Percentiles rank a stretch among this genome's conserved stretches.
These are phyloP conservation scores for Desoria tigrina DNA, from an alignment of 2,888 invertebrate species.

Conservation along the genomic window DNA sequence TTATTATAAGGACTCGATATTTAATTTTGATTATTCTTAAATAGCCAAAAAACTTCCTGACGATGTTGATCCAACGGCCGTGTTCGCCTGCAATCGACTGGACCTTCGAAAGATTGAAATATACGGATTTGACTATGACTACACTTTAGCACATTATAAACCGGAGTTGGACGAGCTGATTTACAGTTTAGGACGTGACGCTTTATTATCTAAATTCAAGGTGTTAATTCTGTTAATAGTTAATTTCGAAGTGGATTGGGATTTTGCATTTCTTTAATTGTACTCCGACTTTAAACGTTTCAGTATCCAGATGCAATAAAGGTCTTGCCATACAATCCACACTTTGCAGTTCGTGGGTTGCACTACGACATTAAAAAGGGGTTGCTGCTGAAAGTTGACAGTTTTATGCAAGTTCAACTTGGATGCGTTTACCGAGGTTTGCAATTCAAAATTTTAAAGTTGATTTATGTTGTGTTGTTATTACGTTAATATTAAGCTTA, in stretches of 20 bases:
- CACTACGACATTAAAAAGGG: conserved; percentile 98
- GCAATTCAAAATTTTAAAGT: background rate
- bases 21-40: conserved; percentile 26
- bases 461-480: background rate
- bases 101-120: conserved; percentile 87
- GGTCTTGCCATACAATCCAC: conserved; percentile 81
- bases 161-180: conserved; percentile 83
- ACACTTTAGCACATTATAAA: conserved; percentile 93
- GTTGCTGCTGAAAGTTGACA: conserved; percentile 87
- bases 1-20: conserved; percentile 24
- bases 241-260: conserved; percentile 16
- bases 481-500: background rate
- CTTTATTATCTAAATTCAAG: conserved; percentile 82
- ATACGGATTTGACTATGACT: conserved; percentile 98
- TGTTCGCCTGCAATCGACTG: conserved; percentile 95
- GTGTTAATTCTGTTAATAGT: conserved; percentile 60
- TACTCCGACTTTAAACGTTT: conserved; percentile 56
- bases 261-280: too few relatives aligned
- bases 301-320: conserved; percentile 84
- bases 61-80: conserved; percentile 81
- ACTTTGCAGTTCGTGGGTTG: conserved; percentile 91
- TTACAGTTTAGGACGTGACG: conserved; percentile 85
- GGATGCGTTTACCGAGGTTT: conserved; percentile 86
- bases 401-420: conserved; percentile 93
- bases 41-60: conserved; percentile 82